Evolutionary conservation across 2,797 vertebrate genomes (phyloP).

Genomic region (Mormyrus proboscirostris): DNA sequence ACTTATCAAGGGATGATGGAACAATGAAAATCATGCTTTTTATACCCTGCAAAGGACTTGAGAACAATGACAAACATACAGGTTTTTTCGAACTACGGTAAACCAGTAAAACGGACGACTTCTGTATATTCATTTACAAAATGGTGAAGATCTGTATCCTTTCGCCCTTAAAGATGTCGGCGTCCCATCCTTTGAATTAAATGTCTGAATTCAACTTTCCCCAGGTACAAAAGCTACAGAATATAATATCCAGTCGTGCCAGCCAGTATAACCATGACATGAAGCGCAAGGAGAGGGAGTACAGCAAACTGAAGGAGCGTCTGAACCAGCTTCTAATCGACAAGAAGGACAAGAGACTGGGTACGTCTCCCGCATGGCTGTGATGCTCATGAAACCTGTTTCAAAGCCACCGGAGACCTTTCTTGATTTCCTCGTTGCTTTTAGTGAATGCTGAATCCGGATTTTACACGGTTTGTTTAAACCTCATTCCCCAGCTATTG

Average conservation of each 20-base stretch:
- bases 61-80: not conserved
- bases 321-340: slow-evolving; percentile 86
- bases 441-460: not conserved
- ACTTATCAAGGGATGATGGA: not conserved
- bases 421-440: not conserved
- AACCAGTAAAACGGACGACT: not conserved
- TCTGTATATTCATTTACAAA: not conserved
- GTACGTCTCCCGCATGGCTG: slow-evolving; percentile 51
- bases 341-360: slow-evolving; percentile 84
- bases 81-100: not conserved
- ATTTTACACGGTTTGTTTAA: not conserved
- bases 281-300: slow-evolving; percentile 91
- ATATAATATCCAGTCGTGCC: slow-evolving; percentile 84
- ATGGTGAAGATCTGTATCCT: not conserved
- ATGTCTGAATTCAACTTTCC: not conserved
- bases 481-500: slow-evolving; percentile 70
- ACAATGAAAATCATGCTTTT: not conserved
- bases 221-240: slow-evolving; percentile 93
- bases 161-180: not conserved
- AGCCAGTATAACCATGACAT: slow-evolving; percentile 92
- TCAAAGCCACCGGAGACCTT: not conserved
- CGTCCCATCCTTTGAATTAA: not conserved
- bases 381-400: not conserved
- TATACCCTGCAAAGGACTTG: not conserved
- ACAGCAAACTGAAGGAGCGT: slow-evolving; percentile 85